These are phyloP conservation scores for Ephydatia muelleri DNA, from an alignment of 37 sponge, comb jelly and placozoan genomes.

Conservation along the genomic window DNA sequence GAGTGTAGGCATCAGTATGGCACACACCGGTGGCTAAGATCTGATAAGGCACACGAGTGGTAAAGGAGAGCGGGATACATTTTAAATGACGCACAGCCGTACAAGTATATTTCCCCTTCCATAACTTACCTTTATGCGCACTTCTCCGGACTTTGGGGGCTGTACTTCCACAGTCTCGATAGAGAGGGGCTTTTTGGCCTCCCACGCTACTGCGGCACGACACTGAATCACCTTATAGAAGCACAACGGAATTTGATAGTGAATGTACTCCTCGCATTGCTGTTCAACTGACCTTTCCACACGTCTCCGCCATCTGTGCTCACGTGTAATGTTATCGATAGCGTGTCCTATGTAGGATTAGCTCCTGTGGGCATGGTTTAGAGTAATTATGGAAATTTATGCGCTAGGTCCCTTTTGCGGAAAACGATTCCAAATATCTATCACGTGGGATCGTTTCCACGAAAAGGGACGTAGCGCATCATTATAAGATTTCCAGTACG, in stretches of 20 bases:
- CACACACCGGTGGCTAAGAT: slow-evolving; percentile 87
- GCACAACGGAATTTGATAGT: not conserved
- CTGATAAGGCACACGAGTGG: slow-evolving; percentile 15
- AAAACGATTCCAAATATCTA: too few relatives aligned
- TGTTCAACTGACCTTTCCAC: not conserved
- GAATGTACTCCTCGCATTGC: not conserved
- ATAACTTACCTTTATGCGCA: slow-evolving; percentile 76
- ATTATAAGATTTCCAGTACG: too few relatives aligned
- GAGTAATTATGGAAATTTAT: not conserved
- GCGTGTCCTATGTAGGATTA: too few relatives aligned
- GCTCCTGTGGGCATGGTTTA: not conserved
- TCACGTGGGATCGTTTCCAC: too few relatives aligned
- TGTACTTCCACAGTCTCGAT: slow-evolving; percentile 89
- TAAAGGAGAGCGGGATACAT: not conserved
- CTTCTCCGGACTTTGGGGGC: slow-evolving; percentile 94
- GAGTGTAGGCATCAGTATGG: slow-evolving; percentile 92
- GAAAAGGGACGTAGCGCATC: too few relatives aligned
- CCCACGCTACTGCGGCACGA: slow-evolving; percentile 96
- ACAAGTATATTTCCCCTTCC: too few relatives aligned
- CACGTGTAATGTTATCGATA: too few relatives aligned
- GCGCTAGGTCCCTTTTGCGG: not conserved
- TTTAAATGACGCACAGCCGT: not conserved
- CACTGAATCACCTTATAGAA: slow-evolving; percentile 65
- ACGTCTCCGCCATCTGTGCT: slow-evolving; percentile 8
- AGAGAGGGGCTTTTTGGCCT: slow-evolving; percentile 68